Evolutionary conservation across 2,888 invertebrate genomes (phyloP), one percentile per base, ranked within the genome.

Genomic region (Tuta absoluta): DNA sequence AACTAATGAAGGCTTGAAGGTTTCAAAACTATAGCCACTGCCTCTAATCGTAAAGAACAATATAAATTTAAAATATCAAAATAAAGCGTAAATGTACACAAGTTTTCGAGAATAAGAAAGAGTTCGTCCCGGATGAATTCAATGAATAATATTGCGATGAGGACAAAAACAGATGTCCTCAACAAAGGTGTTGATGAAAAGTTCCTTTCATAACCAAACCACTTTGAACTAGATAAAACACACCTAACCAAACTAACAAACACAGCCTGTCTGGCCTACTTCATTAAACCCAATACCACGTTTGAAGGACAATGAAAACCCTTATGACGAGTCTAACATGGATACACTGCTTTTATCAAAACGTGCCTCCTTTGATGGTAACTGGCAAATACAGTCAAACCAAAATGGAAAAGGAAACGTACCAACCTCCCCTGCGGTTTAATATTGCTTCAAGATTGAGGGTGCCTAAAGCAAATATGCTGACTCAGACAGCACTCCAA

Each of bases 21-120:
- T 63, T 49, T 56, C 41, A 63, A 56, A 62, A 62, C 17, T 12
- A 17, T 17, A 23, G 48, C 24, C 41, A n/a, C n/a, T n/a, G n/a
- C 45, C n/a, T 17, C 45, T 51, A 60, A 37, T 61, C 41, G 38
- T 59, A 61, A 61, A 48, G 28, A 59, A 45, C 57, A 23, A 60
- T 58, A 61, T 45, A 23, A 24, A 49, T 49, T 33, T 49, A 61
- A 66, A 56, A 68, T 71, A 72, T 21, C 49, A 49, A 23, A 21
- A 49, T 19, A 49, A 14, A 23, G 23, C 12, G 51, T 23, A 14
- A 23, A 14, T 53, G 23, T 23, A 53, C 23, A 53, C 51, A 53
- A 53, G 51, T 53, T 24, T 53, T 10, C 4, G 4, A 21, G 10
- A 23, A 53, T 56, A 21, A 19, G 33, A 28, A 17, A 28, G 45